Conservation (phyloP, 2,888 invertebrate genomes). For the Synanthedon andrenaeformis region DNA sequence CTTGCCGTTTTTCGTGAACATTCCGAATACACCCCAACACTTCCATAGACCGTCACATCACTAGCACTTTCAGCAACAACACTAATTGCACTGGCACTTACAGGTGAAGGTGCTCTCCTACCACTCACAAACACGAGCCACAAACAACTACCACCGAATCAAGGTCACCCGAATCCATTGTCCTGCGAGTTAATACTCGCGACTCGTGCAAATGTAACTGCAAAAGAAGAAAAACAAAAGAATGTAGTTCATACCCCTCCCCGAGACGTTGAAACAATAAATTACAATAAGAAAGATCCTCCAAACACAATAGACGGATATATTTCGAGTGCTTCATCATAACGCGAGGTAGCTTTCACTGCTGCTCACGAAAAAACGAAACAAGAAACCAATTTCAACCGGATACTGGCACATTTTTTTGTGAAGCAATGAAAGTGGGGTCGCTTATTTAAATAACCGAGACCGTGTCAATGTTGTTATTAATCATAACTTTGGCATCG, state of each 20-base stretch:
- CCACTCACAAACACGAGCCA: slow-evolving; percentile 47
- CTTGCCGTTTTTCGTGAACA: slow-evolving; percentile 66
- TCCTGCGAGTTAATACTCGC: slow-evolving; percentile 42
- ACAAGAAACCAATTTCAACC: slow-evolving; percentile 24
- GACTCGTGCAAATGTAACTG: slow-evolving; percentile 52
- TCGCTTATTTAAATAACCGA: slow-evolving; percentile 4
- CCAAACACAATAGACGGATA: slow-evolving; percentile 13
- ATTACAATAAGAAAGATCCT: slow-evolving; percentile 12
- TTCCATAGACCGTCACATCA: slow-evolving; percentile 66
- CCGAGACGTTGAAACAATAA: slow-evolving; percentile 14
- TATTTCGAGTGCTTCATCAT: slow-evolving; percentile 20
- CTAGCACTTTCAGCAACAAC: slow-evolving; percentile 25
- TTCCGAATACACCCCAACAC: slow-evolving; percentile 56
- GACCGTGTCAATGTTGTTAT: slow-evolving; percentile 17
- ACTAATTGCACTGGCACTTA: slow-evolving; percentile 27
- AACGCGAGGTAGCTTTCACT: slow-evolving; percentile 25
- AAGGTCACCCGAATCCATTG: slow-evolving; percentile 60
- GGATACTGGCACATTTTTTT: slow-evolving; percentile 18
- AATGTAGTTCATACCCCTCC: slow-evolving; percentile 32
- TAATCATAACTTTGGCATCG: slow-evolving; percentile 9
- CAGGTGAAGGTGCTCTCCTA: slow-evolving; percentile 2
- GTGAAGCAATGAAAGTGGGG: slow-evolving; percentile 28
- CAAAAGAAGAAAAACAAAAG: slow-evolving; percentile 65
- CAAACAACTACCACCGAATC: slow-evolving; percentile 43
- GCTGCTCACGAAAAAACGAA: slow-evolving; percentile 19